A percentile compares a stretch with the other conserved stretches of the same genome.
phyloP scores from a whole-genome alignment of 1,140 invertebrate genomes.

The Drosophila ironensis region DNA sequence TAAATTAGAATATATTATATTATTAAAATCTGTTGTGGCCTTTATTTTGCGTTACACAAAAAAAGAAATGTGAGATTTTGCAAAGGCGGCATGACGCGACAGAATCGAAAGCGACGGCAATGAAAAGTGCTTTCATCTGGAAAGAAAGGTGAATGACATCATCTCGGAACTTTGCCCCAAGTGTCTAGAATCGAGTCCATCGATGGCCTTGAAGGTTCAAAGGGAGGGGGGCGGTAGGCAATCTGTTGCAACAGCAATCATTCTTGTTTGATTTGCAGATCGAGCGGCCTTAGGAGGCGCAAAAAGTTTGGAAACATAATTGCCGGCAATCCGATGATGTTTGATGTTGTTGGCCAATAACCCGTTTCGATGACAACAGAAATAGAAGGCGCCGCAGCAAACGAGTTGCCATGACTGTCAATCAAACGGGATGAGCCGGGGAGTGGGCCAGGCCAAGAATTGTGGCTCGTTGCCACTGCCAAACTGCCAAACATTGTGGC shows the following conservation, averaged over 20 bases:
- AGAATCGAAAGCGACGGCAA: conserved; percentile 7
- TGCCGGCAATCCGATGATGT: conserved; percentile 11
- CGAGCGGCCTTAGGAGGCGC: conserved; percentile 12
- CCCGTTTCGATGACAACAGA: conserved; percentile 29
- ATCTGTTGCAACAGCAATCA: conserved; percentile 29
- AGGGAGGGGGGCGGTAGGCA: not conserved
- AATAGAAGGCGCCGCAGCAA: too few relatives aligned
- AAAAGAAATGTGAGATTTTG: not conserved
- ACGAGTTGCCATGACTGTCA: conserved; percentile 20
- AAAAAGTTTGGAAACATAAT: conserved; percentile 28
- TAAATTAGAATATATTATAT: conserved; percentile 1
- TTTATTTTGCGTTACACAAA: too few relatives aligned
- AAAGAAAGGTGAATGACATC: conserved; percentile 22
- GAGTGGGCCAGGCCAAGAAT: not conserved
- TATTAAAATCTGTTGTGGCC: too few relatives aligned
- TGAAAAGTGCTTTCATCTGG: not conserved
- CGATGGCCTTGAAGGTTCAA: not conserved
- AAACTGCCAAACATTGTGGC: not conserved
- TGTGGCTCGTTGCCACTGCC: too few relatives aligned
- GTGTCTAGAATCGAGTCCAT: too few relatives aligned
- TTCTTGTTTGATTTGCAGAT: too few relatives aligned
- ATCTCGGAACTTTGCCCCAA: too few relatives aligned
- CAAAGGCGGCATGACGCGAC: conserved; percentile 29
- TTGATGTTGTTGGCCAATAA: conserved; percentile 33
- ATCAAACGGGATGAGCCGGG: not conserved